Evolutionary conservation across 2,888 invertebrate genomes (phyloP).

Genomic region (Miltochrista miniata): DNA sequence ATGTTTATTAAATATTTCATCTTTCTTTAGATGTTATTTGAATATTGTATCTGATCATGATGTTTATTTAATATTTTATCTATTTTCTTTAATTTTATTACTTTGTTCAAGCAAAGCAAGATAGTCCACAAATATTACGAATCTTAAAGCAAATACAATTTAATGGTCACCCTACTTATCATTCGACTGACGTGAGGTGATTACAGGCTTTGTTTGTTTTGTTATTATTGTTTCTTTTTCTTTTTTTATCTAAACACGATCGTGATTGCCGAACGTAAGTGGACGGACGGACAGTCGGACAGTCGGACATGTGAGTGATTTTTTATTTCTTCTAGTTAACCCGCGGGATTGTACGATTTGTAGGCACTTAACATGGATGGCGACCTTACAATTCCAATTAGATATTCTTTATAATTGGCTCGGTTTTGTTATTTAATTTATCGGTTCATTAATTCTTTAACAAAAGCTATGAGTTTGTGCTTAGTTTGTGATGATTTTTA

Average conservation of each 20-base stretch:
- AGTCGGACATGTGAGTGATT: slow-evolving; percentile 47
- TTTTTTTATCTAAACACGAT: slow-evolving; percentile 80
- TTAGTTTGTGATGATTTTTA: neutral
- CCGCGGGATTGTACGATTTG: slow-evolving; percentile 31
- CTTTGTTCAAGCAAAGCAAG: no score
- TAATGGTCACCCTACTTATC: slow-evolving; percentile 44
- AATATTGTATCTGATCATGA: no score
- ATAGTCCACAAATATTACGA: no score
- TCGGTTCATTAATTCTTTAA: neutral
- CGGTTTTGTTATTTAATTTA: slow-evolving; percentile 23
- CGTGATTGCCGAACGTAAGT: slow-evolving; percentile 73
- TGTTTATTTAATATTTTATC: no score
- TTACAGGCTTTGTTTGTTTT: slow-evolving; percentile 78
- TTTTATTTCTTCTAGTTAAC: slow-evolving; percentile 46
- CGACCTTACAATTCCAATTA: slow-evolving; percentile 38
- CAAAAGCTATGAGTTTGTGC: neutral
- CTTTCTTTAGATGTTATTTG: no score
- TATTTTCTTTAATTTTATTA: no score
- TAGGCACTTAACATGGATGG: slow-evolving; percentile 49
- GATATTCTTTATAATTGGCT: slow-evolving; percentile 42
- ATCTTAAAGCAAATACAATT: neutral
- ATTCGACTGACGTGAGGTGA: slow-evolving; percentile 72
- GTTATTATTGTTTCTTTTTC: slow-evolving; percentile 76
- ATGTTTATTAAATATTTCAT: no score
- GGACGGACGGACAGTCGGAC: slow-evolving; percentile 54